Conservation (phyloP, 1,140 invertebrate genomes). For the Microplitis demolitor region DNA sequence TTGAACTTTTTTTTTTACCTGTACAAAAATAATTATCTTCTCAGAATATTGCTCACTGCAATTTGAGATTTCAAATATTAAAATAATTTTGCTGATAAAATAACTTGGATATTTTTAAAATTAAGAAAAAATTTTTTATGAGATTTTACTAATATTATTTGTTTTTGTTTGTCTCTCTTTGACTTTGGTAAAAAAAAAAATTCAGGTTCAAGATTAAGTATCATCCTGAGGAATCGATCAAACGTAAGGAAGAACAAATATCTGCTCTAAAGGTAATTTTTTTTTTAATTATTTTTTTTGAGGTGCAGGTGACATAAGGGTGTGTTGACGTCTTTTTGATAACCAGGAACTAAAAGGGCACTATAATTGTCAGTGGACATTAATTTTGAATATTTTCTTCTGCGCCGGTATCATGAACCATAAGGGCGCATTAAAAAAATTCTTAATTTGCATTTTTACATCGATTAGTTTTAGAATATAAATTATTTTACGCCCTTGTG, state of each 20-base stretch:
- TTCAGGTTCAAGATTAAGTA: constrained; percentile 98
- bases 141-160: not conserved
- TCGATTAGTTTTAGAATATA: too few species aligned
- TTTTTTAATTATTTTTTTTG: constrained; percentile 12
- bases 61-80: not conserved
- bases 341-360: too few species aligned
- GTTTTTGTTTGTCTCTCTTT: not conserved
- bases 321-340: too few species aligned
- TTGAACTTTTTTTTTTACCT: not conserved
- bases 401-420: too few species aligned
- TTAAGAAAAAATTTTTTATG: not conserved
- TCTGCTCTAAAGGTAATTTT: constrained; percentile 76
- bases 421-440: too few species aligned
- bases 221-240: constrained; percentile 94
- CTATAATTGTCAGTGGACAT: too few species aligned
- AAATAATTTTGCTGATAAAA: not conserved
- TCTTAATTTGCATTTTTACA: too few species aligned
- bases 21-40: not conserved
- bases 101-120: not conserved
- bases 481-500: too few species aligned
- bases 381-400: too few species aligned
- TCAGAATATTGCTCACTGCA: too few species aligned
- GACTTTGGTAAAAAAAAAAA: not conserved
- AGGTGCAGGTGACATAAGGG: not conserved
- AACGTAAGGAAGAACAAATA: constrained; percentile 86